Conservation (phyloP, 2,888 invertebrate species). For the Dynastes hyllus region DNA sequence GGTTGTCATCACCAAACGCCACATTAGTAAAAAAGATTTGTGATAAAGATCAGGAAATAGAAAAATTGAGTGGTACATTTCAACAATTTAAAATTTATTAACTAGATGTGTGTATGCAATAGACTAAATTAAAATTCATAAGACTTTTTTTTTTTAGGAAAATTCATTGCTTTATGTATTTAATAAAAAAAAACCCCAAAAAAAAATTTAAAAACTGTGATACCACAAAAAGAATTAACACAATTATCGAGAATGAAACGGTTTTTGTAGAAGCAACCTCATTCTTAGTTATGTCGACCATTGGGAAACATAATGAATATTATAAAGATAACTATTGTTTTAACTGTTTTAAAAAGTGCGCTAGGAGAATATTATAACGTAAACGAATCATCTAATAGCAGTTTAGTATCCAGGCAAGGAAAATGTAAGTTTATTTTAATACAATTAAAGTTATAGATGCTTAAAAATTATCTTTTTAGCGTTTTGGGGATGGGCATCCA, state of each 20-base stretch:
- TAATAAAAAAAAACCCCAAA: too few species aligned
- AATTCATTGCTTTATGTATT: not conserved
- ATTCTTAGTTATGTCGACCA: constrained; percentile 6
- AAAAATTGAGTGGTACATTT: too few species aligned
- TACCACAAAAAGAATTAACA: not conserved
- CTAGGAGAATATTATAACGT: constrained; percentile 1
- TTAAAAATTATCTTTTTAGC: constrained; percentile 15
- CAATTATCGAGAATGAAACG: constrained; percentile 2
- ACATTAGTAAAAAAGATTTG: too few species aligned
- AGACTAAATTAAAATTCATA: too few species aligned
- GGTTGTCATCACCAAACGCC: too few species aligned
- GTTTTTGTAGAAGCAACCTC: not conserved
- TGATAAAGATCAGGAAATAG: too few species aligned
- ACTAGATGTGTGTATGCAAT: too few species aligned
- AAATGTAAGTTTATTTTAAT: constrained; percentile 40
- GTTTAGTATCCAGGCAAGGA: constrained; percentile 5
- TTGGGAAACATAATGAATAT: constrained; percentile 7
- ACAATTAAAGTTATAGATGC: not conserved
- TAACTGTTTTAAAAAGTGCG: not conserved
- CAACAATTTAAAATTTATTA: too few species aligned
- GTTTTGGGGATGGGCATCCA: constrained; percentile 10
- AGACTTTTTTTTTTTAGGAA: too few species aligned
- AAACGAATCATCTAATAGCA: not conserved
- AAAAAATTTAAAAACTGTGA: too few species aligned
- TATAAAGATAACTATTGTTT: constrained; percentile 1